Evolutionary conservation across 1,140 invertebrate species (phyloP), one percentile per base, ranked within the genome.

Genomic region (Tetragnatha versicolor): DNA sequence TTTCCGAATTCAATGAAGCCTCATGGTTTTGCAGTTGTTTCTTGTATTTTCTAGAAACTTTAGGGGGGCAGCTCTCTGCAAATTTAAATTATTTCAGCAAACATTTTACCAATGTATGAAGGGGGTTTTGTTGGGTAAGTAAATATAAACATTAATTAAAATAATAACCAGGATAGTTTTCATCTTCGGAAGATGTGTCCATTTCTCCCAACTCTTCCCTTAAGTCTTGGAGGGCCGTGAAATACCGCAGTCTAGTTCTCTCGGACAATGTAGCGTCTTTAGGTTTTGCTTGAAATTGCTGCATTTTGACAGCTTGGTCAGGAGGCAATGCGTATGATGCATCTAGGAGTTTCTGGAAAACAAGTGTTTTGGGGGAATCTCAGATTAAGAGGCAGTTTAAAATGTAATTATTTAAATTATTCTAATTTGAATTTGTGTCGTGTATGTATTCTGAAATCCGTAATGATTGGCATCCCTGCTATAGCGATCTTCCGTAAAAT

Each of bases 111-210:
- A n/a, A n/a, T n/a, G n/a, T n/a, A n/a, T n/a, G n/a, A n/a, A n/a
- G n/a, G n/a, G n/a, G n/a, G n/a, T n/a, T n/a, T n/a, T n/a, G n/a
- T n/a, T n/a, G n/a, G n/a, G n/a, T n/a, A n/a, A n/a, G n/a, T n/a
- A n/a, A n/a, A n/a, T n/a, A n/a, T n/a, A n/a, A n/a, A 55, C 6
- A 10, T 47, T 60, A 75, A 42, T 6, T 3, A 27, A 75, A 60
- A 12, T 39, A 14, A 42, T 70, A 81, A 87, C 85, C 86, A 79
- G 86, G 90, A 86, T 90, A 92, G 82, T 90, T 90, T 82, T 92
- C 89, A 89, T 91, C 89, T 81, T 91, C 89, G 79, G 92, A 90
- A 83, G 91, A 89, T 80, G 91, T 89, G 82, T 90, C 88, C 83
- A 88, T 83, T 82, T 91, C 87, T 61, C 91, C 91, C 47, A 92